Percentiles rank a stretch among this genome's conserved stretches.
These are phyloP conservation scores for Steatornis caripensis DNA, from an alignment of 2,113 vertebrate species.

Conservation along the genomic window DNA sequence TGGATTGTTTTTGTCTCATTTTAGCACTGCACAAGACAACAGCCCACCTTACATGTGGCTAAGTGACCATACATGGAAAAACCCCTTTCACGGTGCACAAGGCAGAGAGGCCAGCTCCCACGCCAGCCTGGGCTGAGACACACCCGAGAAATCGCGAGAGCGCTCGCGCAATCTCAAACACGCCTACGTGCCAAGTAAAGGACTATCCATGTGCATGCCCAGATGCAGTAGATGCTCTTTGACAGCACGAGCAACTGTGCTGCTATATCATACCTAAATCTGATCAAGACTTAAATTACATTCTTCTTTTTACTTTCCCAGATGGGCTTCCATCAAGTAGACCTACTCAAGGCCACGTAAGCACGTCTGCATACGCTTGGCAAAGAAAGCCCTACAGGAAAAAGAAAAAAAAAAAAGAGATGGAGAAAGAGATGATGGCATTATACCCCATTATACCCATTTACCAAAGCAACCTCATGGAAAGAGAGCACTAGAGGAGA, in stretches of 20 bases:
- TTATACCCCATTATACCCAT: neutral
- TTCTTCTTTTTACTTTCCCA: neutral
- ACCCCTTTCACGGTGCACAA: neutral
- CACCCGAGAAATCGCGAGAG: rapidly evolving
- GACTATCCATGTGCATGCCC: neutral
- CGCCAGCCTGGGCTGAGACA: neutral
- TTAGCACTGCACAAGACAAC: neutral
- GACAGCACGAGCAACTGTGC: neutral
- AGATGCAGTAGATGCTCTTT: neutral
- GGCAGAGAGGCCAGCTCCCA: neutral
- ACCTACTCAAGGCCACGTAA: neutral
- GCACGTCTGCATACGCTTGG: neutral
- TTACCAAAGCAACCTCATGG: neutral
- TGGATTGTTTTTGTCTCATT: neutral
- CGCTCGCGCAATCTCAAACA: neutral
- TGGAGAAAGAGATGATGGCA: neutral
- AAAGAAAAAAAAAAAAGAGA: neutral
- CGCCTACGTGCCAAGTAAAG: neutral
- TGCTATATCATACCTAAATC: neutral
- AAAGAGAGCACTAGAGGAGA: neutral
- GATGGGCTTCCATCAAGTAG: neutral
- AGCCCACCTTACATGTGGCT: neutral
- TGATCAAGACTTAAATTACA: neutral
- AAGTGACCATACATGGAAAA: neutral
- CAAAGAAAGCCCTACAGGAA: neutral